Base-by-base conservation (phyloP, 1,140 invertebrate species). In the Leptinotarsa texana region DNA sequence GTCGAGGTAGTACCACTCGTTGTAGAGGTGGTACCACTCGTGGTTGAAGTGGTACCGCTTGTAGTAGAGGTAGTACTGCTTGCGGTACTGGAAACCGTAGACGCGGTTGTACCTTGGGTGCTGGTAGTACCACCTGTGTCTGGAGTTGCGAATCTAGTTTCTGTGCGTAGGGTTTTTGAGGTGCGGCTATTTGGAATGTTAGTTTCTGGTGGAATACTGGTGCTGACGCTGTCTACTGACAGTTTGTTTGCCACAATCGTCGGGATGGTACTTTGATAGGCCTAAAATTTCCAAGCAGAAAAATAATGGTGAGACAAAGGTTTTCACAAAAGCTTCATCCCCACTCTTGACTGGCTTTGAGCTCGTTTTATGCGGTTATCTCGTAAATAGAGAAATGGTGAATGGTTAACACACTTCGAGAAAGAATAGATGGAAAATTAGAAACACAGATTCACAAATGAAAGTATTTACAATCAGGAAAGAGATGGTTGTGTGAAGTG, bases 1-100 rank as follows among this genome's bases (percentile, higher is more conserved):
- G 74, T 72, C n/a, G 73, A 79, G 66, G 83, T 83, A 22, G 78
- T 77, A 65, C 21, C 15, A 15, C 74, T 63, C 69, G 73, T 75
- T 70, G 57, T 69, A 33, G 8, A 68, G 17, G 73, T 76, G 63
- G 76, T 75, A 27, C 69, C 49, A 75, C 63, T 76, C 62, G 66
- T 73, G 63, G 71, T 74, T n/a, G 74, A 22, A 24, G 65, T 75
- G 57, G 74, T 77, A 18, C 63, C 49, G 47, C 74, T 33, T 66
- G 66, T 66, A 17, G 62, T 74, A 47, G 71, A 73, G 4, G 49
- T 77, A 61, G 15, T 27, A 21, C n/a, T 71, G 13, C 8, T 33
- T 42, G 33, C 8, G 33, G 33, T 42, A 42, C 69, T 63, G 33
- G 71, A 24, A 67, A 42, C 17, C 22, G 4, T 33, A 66, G 15